These are phyloP conservation scores for Schlechtendalia chinensis DNA, from an alignment of 1,140 invertebrate genomes.

Conservation along the genomic window DNA sequence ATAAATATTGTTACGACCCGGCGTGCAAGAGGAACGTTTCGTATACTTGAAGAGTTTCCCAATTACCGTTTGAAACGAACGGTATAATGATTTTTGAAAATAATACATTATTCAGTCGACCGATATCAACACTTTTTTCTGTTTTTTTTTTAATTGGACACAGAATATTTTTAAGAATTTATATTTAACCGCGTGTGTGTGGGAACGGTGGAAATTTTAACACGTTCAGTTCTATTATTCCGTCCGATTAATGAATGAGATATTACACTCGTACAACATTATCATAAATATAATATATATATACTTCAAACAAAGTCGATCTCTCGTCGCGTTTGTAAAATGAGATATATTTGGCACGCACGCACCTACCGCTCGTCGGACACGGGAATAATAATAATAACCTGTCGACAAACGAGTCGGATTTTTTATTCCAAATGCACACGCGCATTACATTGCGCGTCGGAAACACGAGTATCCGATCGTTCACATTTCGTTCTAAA, in stretches of 20 bases:
- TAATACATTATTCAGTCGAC: neutral
- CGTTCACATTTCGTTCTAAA: no score
- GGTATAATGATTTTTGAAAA: conserved; percentile 9
- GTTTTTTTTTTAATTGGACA: neutral
- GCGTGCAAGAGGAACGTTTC: no score
- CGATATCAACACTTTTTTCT: neutral
- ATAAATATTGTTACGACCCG: no score
- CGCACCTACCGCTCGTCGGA: neutral
- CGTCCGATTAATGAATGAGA: no score
- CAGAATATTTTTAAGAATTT: neutral
- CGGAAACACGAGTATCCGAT: no score
- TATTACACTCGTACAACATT: neutral
- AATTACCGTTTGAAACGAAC: neutral
- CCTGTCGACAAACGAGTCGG: conserved; percentile 12
- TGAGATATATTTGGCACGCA: neutral
- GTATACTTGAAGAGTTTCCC: neutral
- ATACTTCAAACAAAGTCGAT: neutral
- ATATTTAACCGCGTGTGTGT: neutral
- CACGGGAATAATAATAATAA: neutral
- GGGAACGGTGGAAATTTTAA: neutral
- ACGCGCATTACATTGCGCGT: no score
- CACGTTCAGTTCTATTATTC: no score
- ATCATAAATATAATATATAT: no score
- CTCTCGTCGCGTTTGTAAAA: conserved; percentile 1
- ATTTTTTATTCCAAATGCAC: neutral